Evolutionary conservation across 2,797 vertebrate genomes (phyloP), one percentile per base, ranked within the genome.

Genomic region (Sparidentex hasta): DNA sequence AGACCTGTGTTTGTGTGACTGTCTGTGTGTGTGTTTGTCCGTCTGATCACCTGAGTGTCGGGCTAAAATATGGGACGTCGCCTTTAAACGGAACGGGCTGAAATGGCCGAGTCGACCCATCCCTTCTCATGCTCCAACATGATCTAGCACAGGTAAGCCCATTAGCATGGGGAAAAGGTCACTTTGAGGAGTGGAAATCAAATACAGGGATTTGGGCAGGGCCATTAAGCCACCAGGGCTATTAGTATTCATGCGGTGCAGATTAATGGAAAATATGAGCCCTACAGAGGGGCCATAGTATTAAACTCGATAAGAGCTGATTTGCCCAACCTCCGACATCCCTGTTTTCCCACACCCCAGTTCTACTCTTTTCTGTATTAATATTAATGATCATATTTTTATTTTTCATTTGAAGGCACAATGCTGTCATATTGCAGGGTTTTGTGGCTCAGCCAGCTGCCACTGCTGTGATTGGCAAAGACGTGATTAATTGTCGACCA

Each of bases 111-210:
- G 84, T 86, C 68, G 64, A 78, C 68, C 80, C 78, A 72, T 87
- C 81, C 83, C 66, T 71, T 84, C 92, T 87, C 87, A 58, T 88
- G 83, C 88, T 91, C 78, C 80, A 56, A 89, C 90, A 93, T 93
- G 92, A 93, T 93, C 88, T 91, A 93, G 90, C 88, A 90, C 94
- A 94, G 94, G 93, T 94, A 92, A 93, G 90, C 86, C 88, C 91
- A 94, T 95, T 93, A 94, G 87, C 92, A 92, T 77, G 79, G 88
- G 89, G 88, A 94, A 95, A 95, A 95, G 94, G 94, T 95, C 93
- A 95, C 93, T 95, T 95, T 94, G 90, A 93, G 93, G 91, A 90
- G 92, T 89, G 86, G 91, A 95, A 96, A 95, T 95, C 91, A 95
- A 95, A 95, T 93, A 93, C 90, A 90, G 78, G 90, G 91, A 93